Conservation (phyloP, 92 coral and sea anemone species). For the Palythoa caribaeorum region DNA sequence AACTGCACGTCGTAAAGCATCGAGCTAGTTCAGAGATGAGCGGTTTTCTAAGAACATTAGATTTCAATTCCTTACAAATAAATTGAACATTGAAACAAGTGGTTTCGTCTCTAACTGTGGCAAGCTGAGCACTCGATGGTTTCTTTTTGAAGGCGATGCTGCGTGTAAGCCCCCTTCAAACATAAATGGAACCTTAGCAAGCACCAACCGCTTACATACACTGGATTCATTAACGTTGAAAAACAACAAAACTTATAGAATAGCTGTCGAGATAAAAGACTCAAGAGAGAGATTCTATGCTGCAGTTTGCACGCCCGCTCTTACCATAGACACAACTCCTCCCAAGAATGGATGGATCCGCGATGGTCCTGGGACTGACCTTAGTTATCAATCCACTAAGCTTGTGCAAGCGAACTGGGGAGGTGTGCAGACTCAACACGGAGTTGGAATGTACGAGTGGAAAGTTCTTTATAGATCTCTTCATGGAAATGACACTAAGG, state of each 20-base stretch:
- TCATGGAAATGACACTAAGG: slow-evolving; percentile 28
- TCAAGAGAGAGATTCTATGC: slow-evolving; percentile 62
- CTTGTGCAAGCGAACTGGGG: slow-evolving; percentile 90
- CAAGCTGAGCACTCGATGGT: slow-evolving; percentile 29
- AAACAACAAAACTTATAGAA: slow-evolving; percentile 68
- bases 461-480: slow-evolving; percentile 67
- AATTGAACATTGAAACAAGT: slow-evolving; percentile 18
- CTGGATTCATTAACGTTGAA: slow-evolving; percentile 67
- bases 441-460: slow-evolving; percentile 83
- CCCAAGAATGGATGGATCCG: slow-evolving; percentile 91
- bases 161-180: slow-evolving; percentile 57
- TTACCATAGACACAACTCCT: slow-evolving; percentile 82
- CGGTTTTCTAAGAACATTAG: background rate
- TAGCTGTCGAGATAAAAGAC: slow-evolving; percentile 78
- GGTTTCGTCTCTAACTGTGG: slow-evolving; percentile 52
- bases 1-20: too few species aligned
- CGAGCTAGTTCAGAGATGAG: slow-evolving; percentile 10
- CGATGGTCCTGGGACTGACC: slow-evolving; percentile 84
- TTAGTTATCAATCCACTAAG: slow-evolving; percentile 78
- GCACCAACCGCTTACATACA: slow-evolving; percentile 50
- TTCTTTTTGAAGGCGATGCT: slow-evolving; percentile 36
- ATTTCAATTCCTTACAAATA: slow-evolving; percentile 39
- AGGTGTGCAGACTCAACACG: slow-evolving; percentile 80
- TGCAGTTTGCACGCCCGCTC: slow-evolving; percentile 71
- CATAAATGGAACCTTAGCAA: slow-evolving; percentile 47